Evolutionary conservation across 2,888 invertebrate species (phyloP), one percentile per base, ranked within the genome.

Genomic region (Platycheirus albimanus): DNA sequence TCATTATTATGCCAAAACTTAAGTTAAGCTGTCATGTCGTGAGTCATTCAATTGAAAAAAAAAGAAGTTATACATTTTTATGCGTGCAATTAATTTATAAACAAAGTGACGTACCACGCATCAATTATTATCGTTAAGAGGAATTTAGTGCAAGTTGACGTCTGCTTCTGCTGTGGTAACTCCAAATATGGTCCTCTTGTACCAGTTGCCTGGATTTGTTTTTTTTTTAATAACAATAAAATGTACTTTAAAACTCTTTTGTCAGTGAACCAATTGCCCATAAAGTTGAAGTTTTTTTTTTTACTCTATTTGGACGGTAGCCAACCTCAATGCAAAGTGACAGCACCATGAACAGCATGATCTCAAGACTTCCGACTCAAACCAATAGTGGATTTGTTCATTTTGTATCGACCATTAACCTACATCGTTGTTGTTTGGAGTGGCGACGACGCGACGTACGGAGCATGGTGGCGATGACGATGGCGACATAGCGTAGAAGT

Each of bases 241-340:
- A 8, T 30, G 20, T 64, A 47, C 30, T 64, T 36, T 61, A 58
- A 36, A 52, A 52, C 1, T 58, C 7, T 24, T 47, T 38, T 69
- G 61, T 33, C 78, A 67, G 61, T 78, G 61, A 79, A 67, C 78
- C 64, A 66, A 78, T 72, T 72, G 66, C 58, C 67, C 74, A 74
- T 75, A 45, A 24, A 49, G 33, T 19, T 54, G 8, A 41, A 47
- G 28, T 3, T 49, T n/a, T n/a, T n/a, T n/a, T n/a, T n/a, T n/a
- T 64, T 58, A 45, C 52, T 52, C 61, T 30, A 52, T 45, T 74
- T 61, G 13, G 52, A 78, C 38, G 61, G 38, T 41, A 11, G 43
- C 24, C 33, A 67, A 49, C 33, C 30, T 69, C 38, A 69, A 79
- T 79, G 33, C 28, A 19, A 56, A 69, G 28, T 79, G 75, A 69